Evolutionary conservation across 2,113 vertebrate species (phyloP).

Genomic region (Neodon shergylaensis): DNA sequence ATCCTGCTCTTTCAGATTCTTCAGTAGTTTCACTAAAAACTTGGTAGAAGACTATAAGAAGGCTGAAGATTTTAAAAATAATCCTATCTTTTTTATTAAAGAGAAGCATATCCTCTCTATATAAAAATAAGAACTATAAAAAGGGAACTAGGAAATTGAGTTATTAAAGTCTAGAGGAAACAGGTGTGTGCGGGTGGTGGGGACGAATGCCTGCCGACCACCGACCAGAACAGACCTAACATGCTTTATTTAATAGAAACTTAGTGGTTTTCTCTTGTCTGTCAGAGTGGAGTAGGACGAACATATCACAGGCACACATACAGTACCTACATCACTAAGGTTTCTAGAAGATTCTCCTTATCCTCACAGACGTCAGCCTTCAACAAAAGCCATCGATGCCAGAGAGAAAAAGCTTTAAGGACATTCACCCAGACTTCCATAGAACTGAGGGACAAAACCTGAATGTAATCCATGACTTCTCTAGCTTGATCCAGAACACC

Average conservation of each 20-base stretch:
- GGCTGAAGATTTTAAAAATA: neutral
- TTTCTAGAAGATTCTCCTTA: neutral
- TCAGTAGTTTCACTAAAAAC: slow-evolving; percentile 25
- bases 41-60: neutral
- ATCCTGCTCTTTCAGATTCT: neutral
- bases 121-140: neutral
- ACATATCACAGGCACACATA: neutral
- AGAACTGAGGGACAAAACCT: neutral
- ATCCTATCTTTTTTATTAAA: neutral
- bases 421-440: neutral
- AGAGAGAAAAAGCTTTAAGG: neutral
- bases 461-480: neutral
- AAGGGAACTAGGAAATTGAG: neutral
- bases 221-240: neutral
- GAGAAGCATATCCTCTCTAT: neutral
- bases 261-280: neutral
- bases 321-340: neutral
- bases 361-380: neutral
- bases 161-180: neutral
- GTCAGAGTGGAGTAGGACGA: neutral
- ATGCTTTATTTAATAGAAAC: neutral
- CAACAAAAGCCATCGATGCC: neutral
- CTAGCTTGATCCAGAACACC: neutral
- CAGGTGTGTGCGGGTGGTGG: too few species aligned
- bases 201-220: neutral